phyloP scores from a whole-genome alignment of 1,140 invertebrate genomes.

The Odontomachus brunneus region DNA sequence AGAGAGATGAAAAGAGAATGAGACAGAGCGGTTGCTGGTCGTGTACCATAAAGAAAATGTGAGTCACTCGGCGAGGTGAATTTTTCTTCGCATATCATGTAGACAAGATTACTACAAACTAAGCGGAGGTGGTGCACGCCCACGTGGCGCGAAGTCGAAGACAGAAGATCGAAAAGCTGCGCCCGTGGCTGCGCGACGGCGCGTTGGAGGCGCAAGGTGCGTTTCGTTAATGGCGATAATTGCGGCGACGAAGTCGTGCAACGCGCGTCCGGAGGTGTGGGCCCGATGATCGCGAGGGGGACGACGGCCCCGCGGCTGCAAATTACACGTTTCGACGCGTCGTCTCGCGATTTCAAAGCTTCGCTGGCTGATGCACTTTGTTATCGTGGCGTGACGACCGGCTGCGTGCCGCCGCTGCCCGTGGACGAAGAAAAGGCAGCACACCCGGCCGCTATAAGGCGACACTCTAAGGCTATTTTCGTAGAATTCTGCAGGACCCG shows the following conservation, averaged over 20 bases:
- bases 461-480: slow-evolving; percentile 49
- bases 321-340: slow-evolving; percentile 47
- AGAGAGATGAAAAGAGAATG: too few relatives aligned
- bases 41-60: too few relatives aligned
- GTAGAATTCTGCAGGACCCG: slow-evolving; percentile 40
- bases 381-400: slow-evolving; percentile 47
- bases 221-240: slow-evolving; percentile 63
- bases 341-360: slow-evolving; percentile 24
- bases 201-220: neutral
- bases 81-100: too few relatives aligned
- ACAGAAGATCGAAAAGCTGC: too few relatives aligned
- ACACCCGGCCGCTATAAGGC: neutral
- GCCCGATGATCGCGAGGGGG: neutral
- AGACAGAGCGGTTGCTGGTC: too few relatives aligned
- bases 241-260: slow-evolving; percentile 23
- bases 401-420: slow-evolving; percentile 17
- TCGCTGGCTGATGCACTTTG: slow-evolving; percentile 34
- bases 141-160: too few relatives aligned
- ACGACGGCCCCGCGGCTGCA: neutral
- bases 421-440: slow-evolving; percentile 3
- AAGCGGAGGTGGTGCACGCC: too few relatives aligned
- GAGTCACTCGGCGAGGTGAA: too few relatives aligned
- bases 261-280: slow-evolving; percentile 29
- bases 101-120: too few relatives aligned
- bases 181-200: too few relatives aligned